Evolutionary conservation across 2,888 invertebrate genomes (phyloP).

Genomic region (Prosapia bicincta): DNA sequence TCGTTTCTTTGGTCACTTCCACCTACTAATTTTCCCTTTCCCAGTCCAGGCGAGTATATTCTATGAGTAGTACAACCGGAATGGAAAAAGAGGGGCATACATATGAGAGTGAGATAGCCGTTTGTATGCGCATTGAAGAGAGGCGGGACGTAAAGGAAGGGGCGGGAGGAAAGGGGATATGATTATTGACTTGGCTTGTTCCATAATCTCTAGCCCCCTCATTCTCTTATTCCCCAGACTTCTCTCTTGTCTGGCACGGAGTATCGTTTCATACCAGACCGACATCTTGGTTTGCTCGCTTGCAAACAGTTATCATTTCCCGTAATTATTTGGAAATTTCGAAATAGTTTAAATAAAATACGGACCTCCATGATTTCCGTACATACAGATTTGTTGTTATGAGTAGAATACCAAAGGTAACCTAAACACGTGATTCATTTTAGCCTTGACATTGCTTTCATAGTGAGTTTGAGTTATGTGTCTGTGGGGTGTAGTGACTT

Average conservation of each 20-base stretch:
- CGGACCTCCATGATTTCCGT: neutral
- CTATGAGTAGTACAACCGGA: neutral
- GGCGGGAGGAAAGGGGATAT: conserved; percentile 74
- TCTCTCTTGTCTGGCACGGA: conserved; percentile 11
- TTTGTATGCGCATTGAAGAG: conserved; percentile 9
- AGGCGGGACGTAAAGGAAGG: conserved; percentile 40
- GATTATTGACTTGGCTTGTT: conserved; percentile 38
- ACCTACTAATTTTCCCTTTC: neutral
- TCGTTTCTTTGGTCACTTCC: neutral
- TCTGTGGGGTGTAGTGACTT: neutral
- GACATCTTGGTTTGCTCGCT: neutral
- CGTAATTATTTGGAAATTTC: neutral
- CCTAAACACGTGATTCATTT: neutral
- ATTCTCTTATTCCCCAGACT: neutral
- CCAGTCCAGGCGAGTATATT: neutral
- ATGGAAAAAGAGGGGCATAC: neutral
- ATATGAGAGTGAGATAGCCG: conserved; percentile 1
- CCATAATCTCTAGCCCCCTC: conserved; percentile 33
- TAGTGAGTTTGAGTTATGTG: neutral
- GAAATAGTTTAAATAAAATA: neutral
- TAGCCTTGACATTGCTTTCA: neutral
- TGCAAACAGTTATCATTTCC: neutral
- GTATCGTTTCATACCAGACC: neutral
- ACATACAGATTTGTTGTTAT: neutral
- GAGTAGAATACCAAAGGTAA: neutral